Percentiles rank a stretch among this genome's conserved stretches.
These are phyloP conservation scores for Dolichallabes microphthalmus DNA, from an alignment of 2,113 vertebrate species.

Conservation along the genomic window DNA sequence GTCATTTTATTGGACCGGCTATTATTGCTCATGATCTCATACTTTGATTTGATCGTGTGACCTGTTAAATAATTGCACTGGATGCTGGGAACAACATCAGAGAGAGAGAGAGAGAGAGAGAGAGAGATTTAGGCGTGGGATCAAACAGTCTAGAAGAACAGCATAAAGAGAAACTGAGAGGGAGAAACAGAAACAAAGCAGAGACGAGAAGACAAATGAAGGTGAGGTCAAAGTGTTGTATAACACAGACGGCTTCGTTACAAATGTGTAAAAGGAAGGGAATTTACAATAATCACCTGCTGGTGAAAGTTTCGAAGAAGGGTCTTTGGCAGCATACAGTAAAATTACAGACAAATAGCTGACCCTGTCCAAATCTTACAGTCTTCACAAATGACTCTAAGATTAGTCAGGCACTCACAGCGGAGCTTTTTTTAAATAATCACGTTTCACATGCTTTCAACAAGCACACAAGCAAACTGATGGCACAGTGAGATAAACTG, in stretches of 20 bases:
- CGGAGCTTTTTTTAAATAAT: not conserved
- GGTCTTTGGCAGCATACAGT: not conserved
- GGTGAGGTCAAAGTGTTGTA: not conserved
- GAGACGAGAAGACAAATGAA: slow-evolving; percentile 5
- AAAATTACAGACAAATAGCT: not conserved
- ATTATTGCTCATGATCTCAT: not conserved
- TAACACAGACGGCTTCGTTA: not conserved
- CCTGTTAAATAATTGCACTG: slow-evolving; percentile 13
- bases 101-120: not conserved
- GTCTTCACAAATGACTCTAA: not conserved
- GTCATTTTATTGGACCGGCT: not conserved
- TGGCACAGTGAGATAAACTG: not conserved
- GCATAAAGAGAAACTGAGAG: not conserved
- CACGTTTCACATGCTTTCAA: not conserved
- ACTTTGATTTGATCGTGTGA: slow-evolving; percentile 34
- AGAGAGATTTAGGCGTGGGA: slow-evolving; percentile 21
- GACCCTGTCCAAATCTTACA: not conserved
- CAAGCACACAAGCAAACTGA: not conserved
- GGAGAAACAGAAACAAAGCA: slow-evolving; percentile 1
- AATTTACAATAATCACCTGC: not conserved
- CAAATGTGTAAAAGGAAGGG: not conserved
- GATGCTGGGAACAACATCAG: slow-evolving; percentile 14
- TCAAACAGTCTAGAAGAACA: slow-evolving; percentile 22
- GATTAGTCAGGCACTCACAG: not conserved
- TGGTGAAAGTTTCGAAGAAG: not conserved